Evolutionary conservation across 1,140 invertebrate genomes (phyloP), one percentile per base, ranked within the genome.

Genomic region (Drosophila baimaii): DNA sequence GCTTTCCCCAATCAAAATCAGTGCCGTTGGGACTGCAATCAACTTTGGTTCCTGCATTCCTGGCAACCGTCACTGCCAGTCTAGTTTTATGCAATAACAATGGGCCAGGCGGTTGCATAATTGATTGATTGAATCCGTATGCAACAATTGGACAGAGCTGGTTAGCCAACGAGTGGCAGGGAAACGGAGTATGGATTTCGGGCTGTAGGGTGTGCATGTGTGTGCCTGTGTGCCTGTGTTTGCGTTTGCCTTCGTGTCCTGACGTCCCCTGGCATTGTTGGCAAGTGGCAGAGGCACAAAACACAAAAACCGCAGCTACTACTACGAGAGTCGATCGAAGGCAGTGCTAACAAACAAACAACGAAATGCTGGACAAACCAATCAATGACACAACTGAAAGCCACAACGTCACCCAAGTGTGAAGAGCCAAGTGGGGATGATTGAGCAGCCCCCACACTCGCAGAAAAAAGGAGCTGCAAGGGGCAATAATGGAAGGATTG

Each of bases 311-410:
- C 76, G 39, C 83, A 86, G 55, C 55, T 62, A 51, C 59, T 56
- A 58, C 59, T 56, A 56, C 62, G 41, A 66, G 51, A 57, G 59
- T 62, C 39, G 39, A 71, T 58, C 39, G 65, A 66, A 83, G 75
- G 76, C 80, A 76, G 65, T 29, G 76, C 76, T 63, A 85, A 77
- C 84, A 86, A 86, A 83, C 84, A 88, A 77, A 66, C 65, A 66
- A 66, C 61, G 61, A 66, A 86, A 83, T 83, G 71, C 76, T 83
- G 76, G 83, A 77, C 66, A 89, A 86, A 88, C 84, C 84, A 88
- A 89, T 89, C 84, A 88, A 83, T 88, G 83, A 70, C 77, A 80
- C 80, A 88, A 88, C 77, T 89, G 64, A 89, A 88, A 83, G 83
- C 83, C 83, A 83, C 83, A 86, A 68, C 66, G 79, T 82, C 59